Conservation (phyloP, 2,113 vertebrate species). For the Agelaius phoeniceus region DNA sequence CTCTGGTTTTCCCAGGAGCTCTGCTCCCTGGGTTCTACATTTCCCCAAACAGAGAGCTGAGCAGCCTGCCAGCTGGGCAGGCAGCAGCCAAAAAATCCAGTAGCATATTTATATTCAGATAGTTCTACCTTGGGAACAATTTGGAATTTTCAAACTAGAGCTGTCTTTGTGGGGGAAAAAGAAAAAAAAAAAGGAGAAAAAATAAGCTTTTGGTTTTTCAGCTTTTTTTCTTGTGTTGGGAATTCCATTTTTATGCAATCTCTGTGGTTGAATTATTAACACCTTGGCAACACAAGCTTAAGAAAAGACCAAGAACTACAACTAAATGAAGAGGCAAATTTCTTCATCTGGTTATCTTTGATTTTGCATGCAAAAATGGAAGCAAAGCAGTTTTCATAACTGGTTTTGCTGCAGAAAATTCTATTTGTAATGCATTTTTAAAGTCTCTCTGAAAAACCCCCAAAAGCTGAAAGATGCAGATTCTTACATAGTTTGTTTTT, state of each 20-base stretch:
- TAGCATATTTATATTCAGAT: neutral
- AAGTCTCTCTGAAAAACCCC: neutral
- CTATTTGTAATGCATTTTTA: neutral
- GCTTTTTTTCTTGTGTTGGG: neutral
- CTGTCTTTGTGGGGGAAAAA: neutral
- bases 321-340: neutral
- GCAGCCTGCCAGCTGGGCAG: neutral
- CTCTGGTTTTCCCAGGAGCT: neutral
- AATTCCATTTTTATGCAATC: neutral
- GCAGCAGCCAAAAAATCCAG: neutral
- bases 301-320: conserved; percentile 2
- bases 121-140: neutral
- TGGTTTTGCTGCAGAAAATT: neutral
- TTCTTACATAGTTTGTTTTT: neutral
- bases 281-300: neutral
- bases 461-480: neutral
- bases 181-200: neutral
- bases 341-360: neutral
- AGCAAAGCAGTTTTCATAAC: neutral
- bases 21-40: neutral
- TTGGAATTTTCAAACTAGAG: neutral
- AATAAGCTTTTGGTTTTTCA: neutral
- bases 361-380: neutral
- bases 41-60: neutral
- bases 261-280: conserved; percentile 30